Conservation (phyloP, 2,797 vertebrate genomes). For the Aplochiton taeniatus region DNA sequence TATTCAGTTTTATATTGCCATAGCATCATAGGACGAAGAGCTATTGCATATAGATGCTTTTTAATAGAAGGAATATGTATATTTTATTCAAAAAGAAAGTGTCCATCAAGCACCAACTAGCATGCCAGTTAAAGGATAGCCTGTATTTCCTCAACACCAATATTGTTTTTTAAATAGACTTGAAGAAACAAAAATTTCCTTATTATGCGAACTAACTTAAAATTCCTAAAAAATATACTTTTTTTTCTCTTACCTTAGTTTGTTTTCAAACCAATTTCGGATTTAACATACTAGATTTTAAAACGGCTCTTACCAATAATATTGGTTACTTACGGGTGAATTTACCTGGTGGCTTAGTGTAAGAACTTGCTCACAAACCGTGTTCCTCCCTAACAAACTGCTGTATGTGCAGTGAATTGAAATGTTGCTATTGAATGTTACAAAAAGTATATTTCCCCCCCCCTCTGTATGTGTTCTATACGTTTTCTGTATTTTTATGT, state of each 20-base stretch:
- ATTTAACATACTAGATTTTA: conserved; percentile 7
- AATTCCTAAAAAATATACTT: conserved; percentile 10
- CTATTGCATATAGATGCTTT: conserved; percentile 9
- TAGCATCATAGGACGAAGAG: conserved; percentile 26
- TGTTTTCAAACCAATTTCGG: background rate
- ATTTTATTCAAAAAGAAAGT: conserved; percentile 34
- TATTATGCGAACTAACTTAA: conserved; percentile 12
- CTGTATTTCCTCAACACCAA: conserved; percentile 4
- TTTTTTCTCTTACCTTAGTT: conserved; percentile 38
- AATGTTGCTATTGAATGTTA: conserved; percentile 45
- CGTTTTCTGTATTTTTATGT: conserved; percentile 55
- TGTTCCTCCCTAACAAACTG: conserved; percentile 8
- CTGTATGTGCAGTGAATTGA: conserved; percentile 1
- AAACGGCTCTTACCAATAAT: conserved; percentile 1
- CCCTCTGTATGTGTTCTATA: conserved; percentile 38
- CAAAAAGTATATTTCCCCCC: conserved; percentile 34
- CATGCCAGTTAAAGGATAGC: conserved; percentile 21
- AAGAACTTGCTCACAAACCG: conserved; percentile 2
- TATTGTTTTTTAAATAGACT: conserved; percentile 18
- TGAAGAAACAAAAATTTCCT: conserved; percentile 3
- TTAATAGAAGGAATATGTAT: conserved; percentile 23
- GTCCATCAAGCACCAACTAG: conserved; percentile 26
- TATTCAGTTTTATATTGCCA: conserved; percentile 38
- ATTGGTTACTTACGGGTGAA: conserved; percentile 5
- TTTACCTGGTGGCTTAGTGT: conserved; percentile 20